phyloP scores from a whole-genome alignment of 2,113 vertebrate genomes.

The Tragulus kanchil region DNA sequence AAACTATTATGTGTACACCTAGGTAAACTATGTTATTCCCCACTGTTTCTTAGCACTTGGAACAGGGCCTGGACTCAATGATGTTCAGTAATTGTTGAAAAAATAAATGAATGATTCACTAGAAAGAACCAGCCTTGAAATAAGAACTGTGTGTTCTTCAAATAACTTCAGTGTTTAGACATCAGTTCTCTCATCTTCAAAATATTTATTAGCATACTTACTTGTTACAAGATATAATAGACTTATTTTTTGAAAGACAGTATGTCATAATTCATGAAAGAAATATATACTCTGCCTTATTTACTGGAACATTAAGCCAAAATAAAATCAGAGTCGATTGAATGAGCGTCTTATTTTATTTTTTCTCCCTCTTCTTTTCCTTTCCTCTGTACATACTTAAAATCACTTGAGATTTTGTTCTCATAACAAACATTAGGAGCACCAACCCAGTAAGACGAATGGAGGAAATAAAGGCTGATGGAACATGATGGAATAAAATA shows the following conservation, averaged over 20 bases:
- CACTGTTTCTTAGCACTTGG: background rate
- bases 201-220: background rate
- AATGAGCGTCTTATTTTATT: background rate
- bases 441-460: background rate
- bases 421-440: background rate
- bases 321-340: slow-evolving; percentile 13
- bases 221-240: background rate
- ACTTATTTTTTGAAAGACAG: background rate
- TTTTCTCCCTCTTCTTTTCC: background rate
- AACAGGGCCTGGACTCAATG: background rate
- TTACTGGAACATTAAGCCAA: background rate
- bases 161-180: background rate
- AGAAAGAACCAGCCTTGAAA: background rate
- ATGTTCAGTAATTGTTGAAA: background rate
- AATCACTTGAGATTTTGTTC: background rate
- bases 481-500: background rate
- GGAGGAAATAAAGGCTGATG: background rate
- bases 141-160: background rate
- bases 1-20: too few species aligned
- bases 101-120: background rate
- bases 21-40: background rate
- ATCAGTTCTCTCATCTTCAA: slow-evolving; percentile 34
- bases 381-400: background rate
- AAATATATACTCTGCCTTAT: background rate
- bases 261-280: background rate